Evolutionary conservation across 2,888 invertebrate species (phyloP), one percentile per base, ranked within the genome.

Genomic region (Salpingus planirostris): DNA sequence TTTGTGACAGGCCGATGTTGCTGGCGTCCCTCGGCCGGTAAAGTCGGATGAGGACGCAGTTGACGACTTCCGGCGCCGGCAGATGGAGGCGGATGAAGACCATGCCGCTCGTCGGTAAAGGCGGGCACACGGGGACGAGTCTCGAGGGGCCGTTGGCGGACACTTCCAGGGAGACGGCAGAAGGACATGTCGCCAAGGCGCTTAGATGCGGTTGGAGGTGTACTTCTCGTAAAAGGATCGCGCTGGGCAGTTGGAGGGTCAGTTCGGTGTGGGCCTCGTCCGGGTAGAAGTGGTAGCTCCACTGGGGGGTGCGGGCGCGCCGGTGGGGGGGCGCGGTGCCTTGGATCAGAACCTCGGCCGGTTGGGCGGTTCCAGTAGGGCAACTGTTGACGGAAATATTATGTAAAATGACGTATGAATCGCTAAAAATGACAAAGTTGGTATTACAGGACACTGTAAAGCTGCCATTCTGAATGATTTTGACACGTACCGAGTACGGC

Each of bases 261-360:
- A 95, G 71, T 61, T 93, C 91, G 0, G 93, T 82, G 67, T 86
- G 88, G 21, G 83, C 82, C 65, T 92, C 90, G 48, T 80, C 78
- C 15, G 88, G 87, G 67, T 89, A 91, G 68, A 91, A 95, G 68
- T 93, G 89, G 67, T 93, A 92, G 15, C 87, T 85, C 93, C 93
- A 95, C n/a, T 91, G 84, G 3, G 93, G 86, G 1, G 88, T 85
- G 36, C 92, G 74, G 12, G 90, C 86, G 22, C 93, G 70, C 23
- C 90, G 72, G 54, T 87, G 85, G 2, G 89, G 82, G 0, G 87
- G 81, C 43, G 76, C 74, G 2, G 57, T 75, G 29, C 82, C 78
- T 58, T 87, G 82, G 44, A 95, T 83, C 21, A 95, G 70, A 38
- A 89, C 83, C 62, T 91, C 90, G 1, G 92, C 86, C 1, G 90